Percentiles rank a stretch among this genome's conserved stretches.
Conservation (phyloP, 2,113 vertebrate species). For the Eurystomus gularis region DNA sequence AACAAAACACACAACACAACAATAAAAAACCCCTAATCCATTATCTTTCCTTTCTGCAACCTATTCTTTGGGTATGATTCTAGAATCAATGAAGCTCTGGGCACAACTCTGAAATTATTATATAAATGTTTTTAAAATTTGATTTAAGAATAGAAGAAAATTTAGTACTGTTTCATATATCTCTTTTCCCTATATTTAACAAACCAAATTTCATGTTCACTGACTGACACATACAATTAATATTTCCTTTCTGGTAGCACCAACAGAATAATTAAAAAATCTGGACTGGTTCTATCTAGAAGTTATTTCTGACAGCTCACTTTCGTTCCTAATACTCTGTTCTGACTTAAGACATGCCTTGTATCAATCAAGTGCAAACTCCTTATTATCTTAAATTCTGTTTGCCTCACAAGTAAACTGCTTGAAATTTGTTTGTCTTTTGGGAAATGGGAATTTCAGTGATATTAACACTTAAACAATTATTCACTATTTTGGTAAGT, state of each 20-base stretch:
- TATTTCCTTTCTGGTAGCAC: background rate
- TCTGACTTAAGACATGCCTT: background rate
- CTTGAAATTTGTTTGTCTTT: background rate
- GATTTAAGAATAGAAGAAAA: background rate
- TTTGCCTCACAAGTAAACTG: background rate
- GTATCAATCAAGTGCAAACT: background rate
- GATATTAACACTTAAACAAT: background rate
- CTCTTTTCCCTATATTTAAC: background rate
- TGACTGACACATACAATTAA: background rate
- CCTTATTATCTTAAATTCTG: background rate
- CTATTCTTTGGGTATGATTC: background rate
- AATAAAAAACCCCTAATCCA: too few species aligned
- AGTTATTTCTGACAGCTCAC: background rate
- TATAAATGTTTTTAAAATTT: background rate
- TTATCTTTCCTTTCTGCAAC: background rate
- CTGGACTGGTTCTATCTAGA: background rate
- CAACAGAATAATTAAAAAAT: background rate
- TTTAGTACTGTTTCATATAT: rapidly evolving
- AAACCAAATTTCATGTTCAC: background rate
- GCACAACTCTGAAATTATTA: background rate
- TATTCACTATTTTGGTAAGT: background rate
- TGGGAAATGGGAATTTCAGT: background rate
- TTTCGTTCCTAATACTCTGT: background rate
- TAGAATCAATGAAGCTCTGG: background rate
- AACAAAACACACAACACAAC: background rate